A percentile compares a stretch with the other conserved stretches of the same genome.
phyloP scores from a whole-genome alignment of 2,113 vertebrate genomes.

The Vidua macroura region DNA sequence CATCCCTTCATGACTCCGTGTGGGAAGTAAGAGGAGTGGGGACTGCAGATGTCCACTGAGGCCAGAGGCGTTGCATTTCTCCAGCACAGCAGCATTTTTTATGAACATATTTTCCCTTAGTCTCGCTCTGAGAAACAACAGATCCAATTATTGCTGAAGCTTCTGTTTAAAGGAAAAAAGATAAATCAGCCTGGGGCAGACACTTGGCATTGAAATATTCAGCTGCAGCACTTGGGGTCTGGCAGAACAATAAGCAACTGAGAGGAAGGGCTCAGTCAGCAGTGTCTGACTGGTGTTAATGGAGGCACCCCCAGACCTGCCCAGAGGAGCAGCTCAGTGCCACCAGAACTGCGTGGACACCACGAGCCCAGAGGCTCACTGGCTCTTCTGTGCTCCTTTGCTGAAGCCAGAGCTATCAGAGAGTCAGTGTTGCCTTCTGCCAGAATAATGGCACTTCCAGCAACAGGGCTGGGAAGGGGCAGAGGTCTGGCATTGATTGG shows the following conservation, averaged over 20 bases:
- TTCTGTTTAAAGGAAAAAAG: conserved; percentile 14
- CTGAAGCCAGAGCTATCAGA: neutral
- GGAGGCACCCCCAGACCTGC: neutral
- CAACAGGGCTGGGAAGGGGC: neutral
- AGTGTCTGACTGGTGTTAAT: neutral
- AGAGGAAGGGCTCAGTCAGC: neutral
- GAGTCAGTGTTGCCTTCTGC: neutral
- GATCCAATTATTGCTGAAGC: conserved; percentile 33
- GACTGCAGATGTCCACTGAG: neutral
- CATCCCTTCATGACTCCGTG: accelerated
- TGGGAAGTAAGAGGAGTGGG: neutral
- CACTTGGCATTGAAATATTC: neutral
- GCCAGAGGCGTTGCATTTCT: neutral
- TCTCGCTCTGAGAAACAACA: neutral
- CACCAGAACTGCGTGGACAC: neutral
- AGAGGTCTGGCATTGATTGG: neutral
- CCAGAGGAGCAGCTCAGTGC: neutral
- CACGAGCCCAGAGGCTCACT: neutral
- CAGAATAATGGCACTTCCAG: neutral
- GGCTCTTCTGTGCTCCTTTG: accelerated
- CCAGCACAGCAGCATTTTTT: neutral
- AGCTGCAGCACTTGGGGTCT: neutral
- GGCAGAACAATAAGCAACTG: neutral
- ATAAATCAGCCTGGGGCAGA: neutral
- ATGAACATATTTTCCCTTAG: neutral